These are phyloP conservation scores for Oreochromis aureus DNA, from an alignment of 2,113 vertebrate genomes.

Conservation along the genomic window DNA sequence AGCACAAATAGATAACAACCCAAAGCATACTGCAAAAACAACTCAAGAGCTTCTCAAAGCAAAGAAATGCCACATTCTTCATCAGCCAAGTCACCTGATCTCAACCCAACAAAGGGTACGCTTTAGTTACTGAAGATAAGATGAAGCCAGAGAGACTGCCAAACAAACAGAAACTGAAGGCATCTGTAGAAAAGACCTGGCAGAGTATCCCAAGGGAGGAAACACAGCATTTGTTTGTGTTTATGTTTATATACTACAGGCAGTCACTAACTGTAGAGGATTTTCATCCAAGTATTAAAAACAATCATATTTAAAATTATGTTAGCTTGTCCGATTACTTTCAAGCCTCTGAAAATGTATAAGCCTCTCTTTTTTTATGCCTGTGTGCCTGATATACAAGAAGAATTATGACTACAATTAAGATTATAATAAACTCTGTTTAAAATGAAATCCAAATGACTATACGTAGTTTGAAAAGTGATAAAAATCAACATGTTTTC, in stretches of 20 bases:
- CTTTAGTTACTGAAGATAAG: neutral
- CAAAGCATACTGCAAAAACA: neutral
- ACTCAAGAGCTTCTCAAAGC: neutral
- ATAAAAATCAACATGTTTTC: neutral
- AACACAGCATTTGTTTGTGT: no score
- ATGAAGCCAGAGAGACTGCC: neutral
- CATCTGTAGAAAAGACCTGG: no score
- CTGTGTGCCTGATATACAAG: no score
- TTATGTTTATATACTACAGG: no score
- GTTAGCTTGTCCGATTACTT: neutral
- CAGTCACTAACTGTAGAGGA: neutral
- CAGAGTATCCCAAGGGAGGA: no score
- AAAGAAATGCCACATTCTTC: neutral
- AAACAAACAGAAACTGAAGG: neutral
- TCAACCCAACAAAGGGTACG: neutral
- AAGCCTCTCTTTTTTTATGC: neutral
- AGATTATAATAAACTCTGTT: neutral
- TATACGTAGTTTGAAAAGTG: neutral
- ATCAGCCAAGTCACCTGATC: neutral
- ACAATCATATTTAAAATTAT: neutral
- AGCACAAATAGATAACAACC: neutral
- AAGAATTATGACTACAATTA: no score
- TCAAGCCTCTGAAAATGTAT: neutral
- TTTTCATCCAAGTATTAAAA: neutral
- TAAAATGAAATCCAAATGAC: neutral